phyloP scores from a whole-genome alignment of 2,888 invertebrate genomes.

The Nowickia ferox region DNA sequence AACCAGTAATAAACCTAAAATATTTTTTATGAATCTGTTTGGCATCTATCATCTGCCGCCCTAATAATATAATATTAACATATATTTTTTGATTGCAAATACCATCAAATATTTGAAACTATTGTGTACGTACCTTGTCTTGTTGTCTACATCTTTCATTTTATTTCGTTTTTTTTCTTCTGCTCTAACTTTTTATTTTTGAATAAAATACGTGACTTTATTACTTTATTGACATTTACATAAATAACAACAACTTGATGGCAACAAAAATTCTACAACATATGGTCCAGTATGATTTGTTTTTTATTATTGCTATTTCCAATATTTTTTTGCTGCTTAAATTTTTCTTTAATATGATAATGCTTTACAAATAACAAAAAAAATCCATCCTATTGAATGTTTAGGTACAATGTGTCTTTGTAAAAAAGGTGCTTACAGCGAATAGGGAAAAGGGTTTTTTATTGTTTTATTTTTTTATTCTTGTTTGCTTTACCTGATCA shows the following conservation, averaged over 20 bases:
- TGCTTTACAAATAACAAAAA: conserved; percentile 48
- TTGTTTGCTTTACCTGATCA: conserved; percentile 18
- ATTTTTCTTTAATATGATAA: conserved; percentile 60
- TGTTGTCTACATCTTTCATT: conserved; percentile 52
- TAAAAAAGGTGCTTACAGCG: conserved; percentile 8
- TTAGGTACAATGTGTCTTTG: neutral
- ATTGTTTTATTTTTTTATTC: conserved; percentile 34
- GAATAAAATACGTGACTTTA: conserved; percentile 73
- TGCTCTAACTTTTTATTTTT: conserved; percentile 56
- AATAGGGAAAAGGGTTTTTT: neutral
- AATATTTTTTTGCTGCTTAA: conserved; percentile 19
- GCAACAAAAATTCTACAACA: conserved; percentile 44
- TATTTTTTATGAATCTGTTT: too few relatives aligned
- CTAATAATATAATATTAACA: neutral
- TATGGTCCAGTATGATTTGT: conserved; percentile 59
- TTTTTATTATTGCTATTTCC: conserved; percentile 49
- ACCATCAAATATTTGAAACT: conserved; percentile 5
- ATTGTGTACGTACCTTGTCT: conserved; percentile 41
- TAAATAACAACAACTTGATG: conserved; percentile 52
- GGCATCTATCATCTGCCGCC: neutral
- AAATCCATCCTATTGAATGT: neutral
- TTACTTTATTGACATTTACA: conserved; percentile 72
- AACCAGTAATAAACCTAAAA: too few relatives aligned
- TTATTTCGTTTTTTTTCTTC: conserved; percentile 24
- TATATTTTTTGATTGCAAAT: neutral